Base-by-base conservation (phyloP, 2,888 invertebrate genomes). In the Ceramica pisi region DNA sequence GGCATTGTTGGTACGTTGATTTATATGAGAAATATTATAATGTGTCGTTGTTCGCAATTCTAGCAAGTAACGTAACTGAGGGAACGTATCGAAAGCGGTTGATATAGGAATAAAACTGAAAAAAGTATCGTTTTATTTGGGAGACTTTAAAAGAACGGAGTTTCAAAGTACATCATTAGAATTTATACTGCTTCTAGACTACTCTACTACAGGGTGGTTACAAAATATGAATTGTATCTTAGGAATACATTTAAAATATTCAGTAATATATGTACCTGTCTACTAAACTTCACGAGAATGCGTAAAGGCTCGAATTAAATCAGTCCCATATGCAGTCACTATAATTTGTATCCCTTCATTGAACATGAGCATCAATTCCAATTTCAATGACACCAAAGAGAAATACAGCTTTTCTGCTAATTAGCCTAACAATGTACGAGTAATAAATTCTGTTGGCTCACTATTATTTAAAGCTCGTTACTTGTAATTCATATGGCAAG, bases 1-100 rank as follows among this genome's bases (percentile, higher is more conserved):
- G 12, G 51, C 50, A 56, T 78, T 75, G 61, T 81, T 62, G 65
- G 63, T 64, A 55, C 70, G 63, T 31, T 56, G 81, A 80, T 80
- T 80, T 75, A 44, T 44, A 57, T 67, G 76, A 23, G 77, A 71
- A 64, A 64, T 56, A 50, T 38, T 69, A 48, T 64, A 19, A 46
- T 55, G 59, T 14, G n/a, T 59, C n/a, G 21, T 3, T 53, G 56
- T 10, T 23, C 31, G 31, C 23, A 48, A 60, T 74, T 73, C 48
- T 23, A 23, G 19, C 19, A 51, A 44, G 12, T 16, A 69, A 23
- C 44, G 16, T 5, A 16, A 50, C 35, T n/a, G 12, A 35, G 5
- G 12, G 31, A n/a, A 5, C 6, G 9, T 1, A 31, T 7, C 31
- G n/a, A 35, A 5, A 55, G 31, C n/a, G 2, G 14, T 16, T n/a